phyloP scores from a whole-genome alignment of 2,797 vertebrate genomes.

The Podarcis lilfordi region DNA sequence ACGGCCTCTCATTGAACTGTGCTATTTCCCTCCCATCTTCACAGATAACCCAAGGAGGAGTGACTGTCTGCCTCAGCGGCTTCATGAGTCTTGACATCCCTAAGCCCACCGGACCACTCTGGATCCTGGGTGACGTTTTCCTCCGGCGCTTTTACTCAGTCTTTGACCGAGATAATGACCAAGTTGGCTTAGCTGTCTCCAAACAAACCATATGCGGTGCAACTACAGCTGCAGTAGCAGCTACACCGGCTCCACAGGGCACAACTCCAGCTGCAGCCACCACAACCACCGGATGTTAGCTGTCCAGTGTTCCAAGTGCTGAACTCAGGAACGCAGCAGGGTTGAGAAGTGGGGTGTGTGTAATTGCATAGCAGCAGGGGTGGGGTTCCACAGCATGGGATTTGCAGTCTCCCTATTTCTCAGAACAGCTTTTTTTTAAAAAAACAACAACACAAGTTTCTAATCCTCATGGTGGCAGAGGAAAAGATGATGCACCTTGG shows the following conservation, averaged over 20 bases:
- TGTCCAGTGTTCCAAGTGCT: not conserved
- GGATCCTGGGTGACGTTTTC: conserved; percentile 66
- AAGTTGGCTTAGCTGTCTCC: conserved; percentile 49
- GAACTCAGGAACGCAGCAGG: not conserved
- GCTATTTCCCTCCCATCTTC: not conserved
- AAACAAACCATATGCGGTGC: not conserved
- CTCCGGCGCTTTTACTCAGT: conserved; percentile 60
- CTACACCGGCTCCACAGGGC: accelerated
- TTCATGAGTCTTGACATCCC: conserved; percentile 87
- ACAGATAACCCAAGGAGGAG: conserved; percentile 75
- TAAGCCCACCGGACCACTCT: conserved; percentile 77
- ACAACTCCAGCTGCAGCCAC: not conserved
- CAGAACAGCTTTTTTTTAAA: not conserved
- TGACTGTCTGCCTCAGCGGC: conserved; percentile 80
- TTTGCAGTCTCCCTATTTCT: not conserved
- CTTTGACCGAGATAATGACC: conserved; percentile 59
- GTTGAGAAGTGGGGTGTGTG: too few species aligned
- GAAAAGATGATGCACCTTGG: not conserved
- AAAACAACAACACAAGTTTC: not conserved
- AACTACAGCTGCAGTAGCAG: not conserved
- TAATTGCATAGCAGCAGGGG: not conserved
- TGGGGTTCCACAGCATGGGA: not conserved
- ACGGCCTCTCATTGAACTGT: not conserved
- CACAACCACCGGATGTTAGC: not conserved
- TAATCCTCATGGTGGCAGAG: not conserved